phyloP scores from a whole-genome alignment of 1,140 invertebrate genomes.

The Pararge aegeria region DNA sequence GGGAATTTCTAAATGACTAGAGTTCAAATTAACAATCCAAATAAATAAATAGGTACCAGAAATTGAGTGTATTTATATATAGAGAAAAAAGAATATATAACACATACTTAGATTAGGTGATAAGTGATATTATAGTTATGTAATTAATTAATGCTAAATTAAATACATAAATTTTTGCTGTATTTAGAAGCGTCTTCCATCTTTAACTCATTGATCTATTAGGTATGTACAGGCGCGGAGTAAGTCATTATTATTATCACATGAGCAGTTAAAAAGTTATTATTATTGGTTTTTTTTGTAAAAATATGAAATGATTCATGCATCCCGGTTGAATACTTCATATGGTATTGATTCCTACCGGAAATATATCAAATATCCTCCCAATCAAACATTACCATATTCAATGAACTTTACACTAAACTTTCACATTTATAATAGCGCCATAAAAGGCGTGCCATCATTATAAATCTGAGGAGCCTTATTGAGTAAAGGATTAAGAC shows the following conservation, averaged over 20 bases:
- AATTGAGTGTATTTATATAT: constrained; percentile 63
- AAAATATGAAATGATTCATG: too few relatives aligned
- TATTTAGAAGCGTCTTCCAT: constrained; percentile 78
- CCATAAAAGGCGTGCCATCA: too few relatives aligned
- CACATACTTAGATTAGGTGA: constrained; percentile 59
- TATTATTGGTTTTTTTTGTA: neutral
- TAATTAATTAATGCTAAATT: constrained; percentile 63
- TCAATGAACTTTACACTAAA: too few relatives aligned
- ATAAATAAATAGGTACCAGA: constrained; percentile 51
- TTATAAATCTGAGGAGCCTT: too few relatives aligned
- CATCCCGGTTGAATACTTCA: too few relatives aligned
- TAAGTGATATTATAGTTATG: constrained; percentile 72
- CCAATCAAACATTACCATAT: too few relatives aligned
- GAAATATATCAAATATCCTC: too few relatives aligned
- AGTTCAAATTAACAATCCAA: constrained; percentile 49
- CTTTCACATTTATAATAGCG: too few relatives aligned
- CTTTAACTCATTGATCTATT: constrained; percentile 67
- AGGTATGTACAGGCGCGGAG: constrained; percentile 43
- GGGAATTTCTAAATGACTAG: constrained; percentile 8
- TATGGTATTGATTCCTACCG: too few relatives aligned
- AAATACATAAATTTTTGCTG: constrained; percentile 73
- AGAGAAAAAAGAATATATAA: constrained; percentile 50
- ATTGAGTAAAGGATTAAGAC: too few relatives aligned
- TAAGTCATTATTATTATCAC: constrained; percentile 17
- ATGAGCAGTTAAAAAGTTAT: neutral